A percentile compares a stretch with the other conserved stretches of the same genome.
Conservation (phyloP, 2,888 invertebrate genomes). For the Mythimna loreyi region DNA sequence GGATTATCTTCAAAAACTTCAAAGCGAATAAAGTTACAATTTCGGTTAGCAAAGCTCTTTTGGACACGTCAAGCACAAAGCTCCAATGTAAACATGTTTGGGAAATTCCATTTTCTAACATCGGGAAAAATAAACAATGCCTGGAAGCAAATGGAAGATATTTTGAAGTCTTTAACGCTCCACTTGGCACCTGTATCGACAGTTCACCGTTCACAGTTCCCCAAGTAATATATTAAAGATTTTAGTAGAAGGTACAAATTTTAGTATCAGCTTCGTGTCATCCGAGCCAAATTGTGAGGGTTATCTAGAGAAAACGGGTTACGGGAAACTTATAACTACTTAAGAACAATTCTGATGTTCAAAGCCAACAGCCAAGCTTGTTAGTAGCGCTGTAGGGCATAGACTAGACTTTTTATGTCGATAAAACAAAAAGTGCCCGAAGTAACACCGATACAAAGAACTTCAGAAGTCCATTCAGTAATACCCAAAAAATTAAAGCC, state of each 20-base stretch:
- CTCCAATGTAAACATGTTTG: slow-evolving; percentile 63
- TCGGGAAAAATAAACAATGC: slow-evolving; percentile 56
- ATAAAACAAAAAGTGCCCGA: slow-evolving; percentile 23
- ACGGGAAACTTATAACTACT: slow-evolving; percentile 21
- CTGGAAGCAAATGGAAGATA: slow-evolving; percentile 54
- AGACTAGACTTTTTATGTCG: slow-evolving; percentile 28
- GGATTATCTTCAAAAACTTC: slow-evolving; percentile 53
- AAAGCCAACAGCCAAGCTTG: slow-evolving; percentile 13
- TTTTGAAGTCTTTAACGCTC: slow-evolving; percentile 54
- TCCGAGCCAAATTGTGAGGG: slow-evolving; percentile 7
- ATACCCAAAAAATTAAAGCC: slow-evolving; percentile 39
- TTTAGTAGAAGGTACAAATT: slow-evolving; percentile 37
- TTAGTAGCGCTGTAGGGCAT: slow-evolving; percentile 9
- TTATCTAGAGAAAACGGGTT: slow-evolving; percentile 20
- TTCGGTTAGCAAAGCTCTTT: slow-evolving; percentile 50
- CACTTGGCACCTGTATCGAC: slow-evolving; percentile 54
- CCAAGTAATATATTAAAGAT: slow-evolving; percentile 26
- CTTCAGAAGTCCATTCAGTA: slow-evolving; percentile 36
- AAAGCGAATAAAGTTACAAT: slow-evolving; percentile 53
- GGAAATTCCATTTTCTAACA: slow-evolving; percentile 58
- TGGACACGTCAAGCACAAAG: slow-evolving; percentile 59
- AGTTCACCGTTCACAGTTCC: slow-evolving; percentile 28
- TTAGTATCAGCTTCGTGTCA: slow-evolving; percentile 20
- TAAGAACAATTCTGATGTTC: slow-evolving; percentile 20
- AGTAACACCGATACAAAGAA: slow-evolving; percentile 36